Base-by-base conservation (phyloP, 2,113 vertebrate genomes). In the Archocentrus centrarchus region DNA sequence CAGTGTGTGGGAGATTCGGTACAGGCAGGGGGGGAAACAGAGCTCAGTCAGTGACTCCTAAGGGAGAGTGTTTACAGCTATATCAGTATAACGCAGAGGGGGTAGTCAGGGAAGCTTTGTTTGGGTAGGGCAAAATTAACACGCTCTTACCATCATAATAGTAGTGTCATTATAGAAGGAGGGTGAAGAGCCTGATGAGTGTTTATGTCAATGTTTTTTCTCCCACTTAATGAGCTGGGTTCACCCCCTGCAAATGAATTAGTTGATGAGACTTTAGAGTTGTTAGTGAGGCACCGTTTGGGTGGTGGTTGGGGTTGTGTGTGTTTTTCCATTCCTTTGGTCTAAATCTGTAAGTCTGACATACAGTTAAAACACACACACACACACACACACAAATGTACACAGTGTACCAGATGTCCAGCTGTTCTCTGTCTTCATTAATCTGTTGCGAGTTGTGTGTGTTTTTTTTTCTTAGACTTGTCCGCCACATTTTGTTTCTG, bases 111-210 rank as follows among this genome's bases (percentile, higher is more conserved):
- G 78, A 84, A 86, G 86, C 86, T 81, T 91, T 93, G 89, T 93
- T 95, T 93, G 92, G 94, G 89, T 93, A 91, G 78, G 83, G 83
- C 81, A 91, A 91, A 94, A 94, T 92, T 79, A 92, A 91, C 92
- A 84, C 75, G 64, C 81, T 86, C 91, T 88, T 83, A 84, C 82
- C 66, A 84, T 86, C 57, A 80, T 90, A 89, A 90, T 85, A 86
- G 78, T 86, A 27, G 20, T 91, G 89, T 88, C 88, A 91, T 90
- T 88, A 87, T 47, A 89, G 83, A 81, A 91, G 78, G 80, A 88
- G 81, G 82, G 44, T 78, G 85, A 88, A 80, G 81, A 90, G 87
- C 70, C 77, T 60, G 86, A 91, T 76, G 85, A 90, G 89, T 86
- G 77, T 90, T 90, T 84, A 82, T 92, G 87, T 93, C 86, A 84